phyloP scores from a whole-genome alignment of 2,113 vertebrate species.

The Reinhardtius hippoglossoides region DNA sequence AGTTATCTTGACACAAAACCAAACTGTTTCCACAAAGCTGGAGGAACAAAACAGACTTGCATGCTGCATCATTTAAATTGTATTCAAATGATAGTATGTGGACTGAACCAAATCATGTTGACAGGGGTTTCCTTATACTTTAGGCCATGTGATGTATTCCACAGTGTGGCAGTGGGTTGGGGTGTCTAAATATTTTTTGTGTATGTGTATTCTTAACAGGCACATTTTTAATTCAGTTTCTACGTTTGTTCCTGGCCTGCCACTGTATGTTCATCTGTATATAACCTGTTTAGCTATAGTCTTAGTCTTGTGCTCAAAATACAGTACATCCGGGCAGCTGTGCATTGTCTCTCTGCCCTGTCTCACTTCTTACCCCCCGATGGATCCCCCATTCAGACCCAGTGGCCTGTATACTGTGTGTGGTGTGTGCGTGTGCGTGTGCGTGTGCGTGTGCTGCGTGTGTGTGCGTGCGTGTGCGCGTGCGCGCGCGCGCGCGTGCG shows the following conservation, averaged over 20 bases:
- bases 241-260: neutral
- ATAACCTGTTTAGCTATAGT: neutral
- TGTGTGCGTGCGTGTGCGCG: conserved; percentile 20
- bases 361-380: conserved; percentile 33
- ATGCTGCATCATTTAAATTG: no score
- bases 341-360: conserved; percentile 9
- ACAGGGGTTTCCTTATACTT: no score
- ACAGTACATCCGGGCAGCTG: conserved; percentile 4
- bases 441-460: neutral
- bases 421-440: conserved; percentile 9
- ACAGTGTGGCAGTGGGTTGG: neutral
- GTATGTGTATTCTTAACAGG: neutral
- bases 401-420: neutral
- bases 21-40: no score
- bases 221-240: neutral
- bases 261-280: neutral
- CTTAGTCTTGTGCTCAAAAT: neutral
- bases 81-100: no score
- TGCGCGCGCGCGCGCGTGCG: neutral
- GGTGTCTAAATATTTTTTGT: no score
- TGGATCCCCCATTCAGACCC: conserved; percentile 8
- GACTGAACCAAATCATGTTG: no score
- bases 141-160: no score
- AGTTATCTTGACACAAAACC: no score
- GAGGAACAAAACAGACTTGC: no score